Conservation (phyloP, 2,888 invertebrate species). For the Drosophila stalkeri region DNA sequence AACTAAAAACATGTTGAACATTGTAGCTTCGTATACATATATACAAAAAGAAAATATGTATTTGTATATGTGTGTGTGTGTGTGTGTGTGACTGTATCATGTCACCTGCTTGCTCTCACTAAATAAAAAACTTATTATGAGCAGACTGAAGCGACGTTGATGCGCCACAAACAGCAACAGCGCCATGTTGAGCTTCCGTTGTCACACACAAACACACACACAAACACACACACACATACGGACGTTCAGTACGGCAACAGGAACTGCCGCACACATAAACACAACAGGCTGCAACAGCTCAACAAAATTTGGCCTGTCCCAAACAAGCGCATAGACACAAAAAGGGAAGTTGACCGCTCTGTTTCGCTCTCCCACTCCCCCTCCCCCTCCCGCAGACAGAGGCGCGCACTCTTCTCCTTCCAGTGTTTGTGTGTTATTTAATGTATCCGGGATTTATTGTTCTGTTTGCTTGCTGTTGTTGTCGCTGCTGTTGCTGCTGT, state of each 20-base stretch:
- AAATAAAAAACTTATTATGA: conserved; percentile 78
- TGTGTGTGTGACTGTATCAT: conserved; percentile 26
- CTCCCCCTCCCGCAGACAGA: not conserved
- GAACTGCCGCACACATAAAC: conserved; percentile 52
- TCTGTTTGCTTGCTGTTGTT: conserved; percentile 67
- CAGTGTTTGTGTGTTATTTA: conserved; percentile 71
- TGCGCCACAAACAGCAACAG: conserved; percentile 57
- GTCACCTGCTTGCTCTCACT: conserved; percentile 53
- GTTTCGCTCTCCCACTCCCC: not conserved
- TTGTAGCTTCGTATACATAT: not conserved
- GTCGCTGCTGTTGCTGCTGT: conserved; percentile 51
- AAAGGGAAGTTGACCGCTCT: conserved; percentile 79
- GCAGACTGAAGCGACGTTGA: conserved; percentile 55
- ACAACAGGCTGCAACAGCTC: conserved; percentile 21
- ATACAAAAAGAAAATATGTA: not conserved
- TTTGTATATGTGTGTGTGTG: conserved; percentile 6
- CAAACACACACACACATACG: conserved; percentile 24
- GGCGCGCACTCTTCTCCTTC: not conserved
- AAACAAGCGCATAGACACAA: conserved; percentile 72
- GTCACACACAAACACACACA: conserved; percentile 37
- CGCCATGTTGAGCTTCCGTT: conserved; percentile 71
- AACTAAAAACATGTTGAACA: conserved; percentile 56
- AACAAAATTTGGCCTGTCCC: conserved; percentile 59
- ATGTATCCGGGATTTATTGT: conserved; percentile 82
- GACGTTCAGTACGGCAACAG: conserved; percentile 42